phyloP scores from a whole-genome alignment of 2,888 invertebrate species.

The Sinotaia quadrata region DNA sequence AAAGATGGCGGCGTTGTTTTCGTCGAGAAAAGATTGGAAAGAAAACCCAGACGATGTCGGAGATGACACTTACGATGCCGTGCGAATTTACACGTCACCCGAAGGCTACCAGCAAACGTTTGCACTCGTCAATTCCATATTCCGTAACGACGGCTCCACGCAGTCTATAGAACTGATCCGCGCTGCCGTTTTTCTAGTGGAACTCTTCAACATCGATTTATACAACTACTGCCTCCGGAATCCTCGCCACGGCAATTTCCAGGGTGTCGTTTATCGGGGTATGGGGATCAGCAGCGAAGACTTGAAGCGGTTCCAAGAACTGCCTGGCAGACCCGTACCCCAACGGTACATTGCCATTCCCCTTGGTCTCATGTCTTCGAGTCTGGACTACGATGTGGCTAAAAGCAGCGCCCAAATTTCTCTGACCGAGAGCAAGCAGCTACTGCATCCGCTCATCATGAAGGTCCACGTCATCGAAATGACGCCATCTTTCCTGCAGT shows the following conservation, averaged over 20 bases:
- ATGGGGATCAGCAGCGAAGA: no score
- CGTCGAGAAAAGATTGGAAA: neutral
- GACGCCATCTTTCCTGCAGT: constrained; percentile 38
- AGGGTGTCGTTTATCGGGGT: constrained; percentile 44
- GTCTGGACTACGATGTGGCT: constrained; percentile 32
- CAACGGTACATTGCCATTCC: constrained; percentile 44
- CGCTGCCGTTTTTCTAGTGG: constrained; percentile 44
- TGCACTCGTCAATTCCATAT: constrained; percentile 37
- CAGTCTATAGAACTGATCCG: constrained; percentile 36
- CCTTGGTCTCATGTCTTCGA: constrained; percentile 43
- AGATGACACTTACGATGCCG: constrained; percentile 4
- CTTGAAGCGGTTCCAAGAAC: no score
- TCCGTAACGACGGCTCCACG: constrained; percentile 39
- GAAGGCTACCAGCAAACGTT: constrained; percentile 36
- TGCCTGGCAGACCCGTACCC: constrained; percentile 36
- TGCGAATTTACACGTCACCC: constrained; percentile 7
- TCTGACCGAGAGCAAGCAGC: no score
- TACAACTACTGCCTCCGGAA: constrained; percentile 43
- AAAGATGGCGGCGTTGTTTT: neutral
- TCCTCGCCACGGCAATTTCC: constrained; percentile 37
- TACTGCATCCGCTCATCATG: constrained; percentile 34
- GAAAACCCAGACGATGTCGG: neutral
- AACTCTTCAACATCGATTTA: constrained; percentile 48
- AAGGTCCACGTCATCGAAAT: constrained; percentile 46
- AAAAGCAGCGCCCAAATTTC: constrained; percentile 34